These are phyloP conservation scores for Phycodurus eques DNA, from an alignment of 2,113 vertebrate species.

Conservation along the genomic window DNA sequence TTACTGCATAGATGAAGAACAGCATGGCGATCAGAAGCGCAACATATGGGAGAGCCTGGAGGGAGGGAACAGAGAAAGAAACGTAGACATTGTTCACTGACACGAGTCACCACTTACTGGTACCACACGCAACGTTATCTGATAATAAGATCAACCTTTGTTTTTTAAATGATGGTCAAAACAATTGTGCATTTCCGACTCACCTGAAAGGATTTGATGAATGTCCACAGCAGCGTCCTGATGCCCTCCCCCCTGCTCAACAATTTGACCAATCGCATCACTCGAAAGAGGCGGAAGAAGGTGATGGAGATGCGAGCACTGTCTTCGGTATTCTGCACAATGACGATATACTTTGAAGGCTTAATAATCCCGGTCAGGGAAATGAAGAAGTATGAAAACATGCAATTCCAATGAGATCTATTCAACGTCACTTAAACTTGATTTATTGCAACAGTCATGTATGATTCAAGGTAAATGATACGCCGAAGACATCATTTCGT, in stretches of 20 bases:
- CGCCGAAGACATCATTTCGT: not conserved
- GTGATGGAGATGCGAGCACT: conserved; percentile 98
- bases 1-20: conserved; percentile 99
- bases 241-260: conserved; percentile 97
- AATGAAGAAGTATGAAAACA: not conserved
- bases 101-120: not conserved
- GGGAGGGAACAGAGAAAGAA: not conserved
- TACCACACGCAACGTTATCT: not conserved
- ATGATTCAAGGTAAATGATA: not conserved
- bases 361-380: not conserved
- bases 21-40: conserved; percentile 97
- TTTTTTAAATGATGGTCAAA: not conserved
- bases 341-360: not conserved
- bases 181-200: conserved; percentile 21
- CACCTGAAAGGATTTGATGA: conserved; percentile 99
- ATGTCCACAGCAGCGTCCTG: conserved; percentile 95
- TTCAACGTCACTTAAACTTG: not conserved
- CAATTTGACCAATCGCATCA: conserved; percentile 97
- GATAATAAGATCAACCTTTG: not conserved
- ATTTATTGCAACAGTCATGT: conserved; percentile 17
- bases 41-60: conserved; percentile 92
- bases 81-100: not conserved
- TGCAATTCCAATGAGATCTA: not conserved
- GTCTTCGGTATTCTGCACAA: conserved; percentile 90
- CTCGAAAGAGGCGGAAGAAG: conserved; percentile 98